A percentile compares a stretch with the other conserved stretches of the same genome.
Conservation (phyloP, 2,113 vertebrate species). For the Eulemur macaco region DNA sequence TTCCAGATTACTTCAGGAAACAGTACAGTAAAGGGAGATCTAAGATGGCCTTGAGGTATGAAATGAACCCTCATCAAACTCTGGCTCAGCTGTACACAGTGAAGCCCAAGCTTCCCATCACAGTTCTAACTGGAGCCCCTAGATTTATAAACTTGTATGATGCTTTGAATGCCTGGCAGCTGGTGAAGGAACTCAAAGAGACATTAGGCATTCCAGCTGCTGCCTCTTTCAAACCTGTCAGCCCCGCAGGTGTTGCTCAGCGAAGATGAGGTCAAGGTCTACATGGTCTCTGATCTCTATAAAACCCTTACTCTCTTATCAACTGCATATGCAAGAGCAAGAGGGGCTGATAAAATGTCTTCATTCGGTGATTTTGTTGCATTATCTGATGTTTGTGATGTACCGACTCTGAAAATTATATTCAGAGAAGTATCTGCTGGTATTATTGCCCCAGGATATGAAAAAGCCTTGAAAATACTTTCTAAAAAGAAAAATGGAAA, state of each 20-base stretch:
- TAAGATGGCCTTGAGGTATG: slow-evolving; percentile 94
- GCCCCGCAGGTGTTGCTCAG: slow-evolving; percentile 95
- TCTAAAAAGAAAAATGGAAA: slow-evolving; percentile 96
- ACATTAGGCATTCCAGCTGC: slow-evolving; percentile 89
- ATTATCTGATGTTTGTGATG: slow-evolving; percentile 93
- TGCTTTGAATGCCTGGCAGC: slow-evolving; percentile 97
- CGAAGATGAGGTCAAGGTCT: slow-evolving; percentile 93
- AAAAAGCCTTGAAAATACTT: slow-evolving; percentile 95
- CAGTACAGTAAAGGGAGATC: slow-evolving; percentile 92
- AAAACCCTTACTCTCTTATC: slow-evolving; percentile 90
- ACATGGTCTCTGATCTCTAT: slow-evolving; percentile 94
- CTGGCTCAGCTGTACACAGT: slow-evolving; percentile 94
- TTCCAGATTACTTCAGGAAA: slow-evolving; percentile 94
- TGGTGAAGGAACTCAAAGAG: slow-evolving; percentile 93
- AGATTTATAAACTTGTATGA: slow-evolving; percentile 98
- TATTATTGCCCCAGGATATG: slow-evolving; percentile 94
- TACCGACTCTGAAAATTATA: slow-evolving; percentile 95
- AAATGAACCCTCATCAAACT: slow-evolving; percentile 98
- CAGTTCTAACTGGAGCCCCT: slow-evolving; percentile 95
- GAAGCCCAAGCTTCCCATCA: slow-evolving; percentile 89
- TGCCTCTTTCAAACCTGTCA: slow-evolving; percentile 97
- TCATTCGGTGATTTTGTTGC: slow-evolving; percentile 98
- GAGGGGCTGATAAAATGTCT: slow-evolving; percentile 98
- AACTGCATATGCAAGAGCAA: slow-evolving; percentile 93
- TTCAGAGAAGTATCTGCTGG: slow-evolving; percentile 99